Evolutionary conservation across 2,797 vertebrate genomes (phyloP).

Genomic region (Cephalopachus bancanus): DNA sequence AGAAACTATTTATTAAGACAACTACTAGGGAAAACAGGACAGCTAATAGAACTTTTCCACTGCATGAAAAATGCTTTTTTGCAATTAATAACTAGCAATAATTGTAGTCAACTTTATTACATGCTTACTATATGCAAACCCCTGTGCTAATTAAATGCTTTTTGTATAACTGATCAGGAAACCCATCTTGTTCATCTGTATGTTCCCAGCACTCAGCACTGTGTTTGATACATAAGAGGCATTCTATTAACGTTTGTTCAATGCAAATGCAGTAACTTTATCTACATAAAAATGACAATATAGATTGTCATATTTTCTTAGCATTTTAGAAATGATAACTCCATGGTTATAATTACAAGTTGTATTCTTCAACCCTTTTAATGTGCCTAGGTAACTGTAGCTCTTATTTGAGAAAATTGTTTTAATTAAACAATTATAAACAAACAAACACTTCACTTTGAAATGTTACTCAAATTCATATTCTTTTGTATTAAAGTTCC

Average conservation of each 20-base stretch:
- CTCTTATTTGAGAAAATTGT: conserved; percentile 28
- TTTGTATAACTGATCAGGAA: neutral
- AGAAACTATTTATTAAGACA: neutral
- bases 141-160: neutral
- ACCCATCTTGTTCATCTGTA: neutral
- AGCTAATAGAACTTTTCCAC: neutral
- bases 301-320: conserved; percentile 43
- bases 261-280: conserved; percentile 16
- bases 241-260: conserved; percentile 10
- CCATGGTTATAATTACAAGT: conserved; percentile 45
- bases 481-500: conserved; percentile 57
- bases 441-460: conserved; percentile 60
- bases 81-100: conserved; percentile 23
- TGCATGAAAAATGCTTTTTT: neutral
- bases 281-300: neutral
- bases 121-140: neutral
- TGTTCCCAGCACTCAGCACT: neutral
- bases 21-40: conserved; percentile 10
- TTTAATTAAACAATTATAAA: conserved; percentile 59
- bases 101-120: neutral
- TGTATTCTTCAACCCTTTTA: neutral
- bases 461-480: conserved; percentile 63
- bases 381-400: neutral
- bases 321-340: conserved; percentile 43
- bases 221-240: neutral